Conservation (phyloP, 2,113 vertebrate genomes). For the Platichthys flesus region DNA sequence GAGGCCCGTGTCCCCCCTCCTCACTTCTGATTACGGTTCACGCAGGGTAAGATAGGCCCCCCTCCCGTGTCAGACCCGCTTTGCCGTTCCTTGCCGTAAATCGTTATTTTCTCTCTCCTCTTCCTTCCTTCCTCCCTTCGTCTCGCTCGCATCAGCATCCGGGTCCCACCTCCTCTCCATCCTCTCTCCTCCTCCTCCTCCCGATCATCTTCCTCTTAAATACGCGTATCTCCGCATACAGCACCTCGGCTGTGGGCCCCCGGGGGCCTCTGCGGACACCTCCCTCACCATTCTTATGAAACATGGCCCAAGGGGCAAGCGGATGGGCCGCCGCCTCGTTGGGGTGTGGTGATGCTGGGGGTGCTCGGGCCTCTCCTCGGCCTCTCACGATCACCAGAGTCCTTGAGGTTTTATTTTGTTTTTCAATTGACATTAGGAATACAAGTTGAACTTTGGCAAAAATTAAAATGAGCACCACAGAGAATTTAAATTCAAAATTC, state of each 20-base stretch:
- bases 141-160: constrained; percentile 81
- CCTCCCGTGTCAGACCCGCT: constrained; percentile 59
- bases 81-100: constrained; percentile 80
- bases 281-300: not conserved
- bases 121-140: constrained; percentile 78
- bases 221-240: constrained; percentile 57
- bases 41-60: constrained; percentile 45
- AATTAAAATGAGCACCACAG: no score
- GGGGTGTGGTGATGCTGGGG: not conserved
- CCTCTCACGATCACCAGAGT: not conserved
- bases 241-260: constrained; percentile 38
- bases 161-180: constrained; percentile 74
- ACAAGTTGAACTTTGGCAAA: no score
- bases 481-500: no score
- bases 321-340: not conserved
- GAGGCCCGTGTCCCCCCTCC: constrained; percentile 19
- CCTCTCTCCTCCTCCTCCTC: constrained; percentile 41
- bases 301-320: not conserved
- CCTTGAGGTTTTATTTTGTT: no score
- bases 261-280: constrained; percentile 26
- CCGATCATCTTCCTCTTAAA: constrained; percentile 52
- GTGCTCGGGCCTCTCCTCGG: no score
- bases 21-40: constrained; percentile 46
- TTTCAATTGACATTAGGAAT: no score
- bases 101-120: constrained; percentile 81